Base-by-base conservation (phyloP, 2,797 vertebrate species). In the Poeciliopsis gracilis region DNA sequence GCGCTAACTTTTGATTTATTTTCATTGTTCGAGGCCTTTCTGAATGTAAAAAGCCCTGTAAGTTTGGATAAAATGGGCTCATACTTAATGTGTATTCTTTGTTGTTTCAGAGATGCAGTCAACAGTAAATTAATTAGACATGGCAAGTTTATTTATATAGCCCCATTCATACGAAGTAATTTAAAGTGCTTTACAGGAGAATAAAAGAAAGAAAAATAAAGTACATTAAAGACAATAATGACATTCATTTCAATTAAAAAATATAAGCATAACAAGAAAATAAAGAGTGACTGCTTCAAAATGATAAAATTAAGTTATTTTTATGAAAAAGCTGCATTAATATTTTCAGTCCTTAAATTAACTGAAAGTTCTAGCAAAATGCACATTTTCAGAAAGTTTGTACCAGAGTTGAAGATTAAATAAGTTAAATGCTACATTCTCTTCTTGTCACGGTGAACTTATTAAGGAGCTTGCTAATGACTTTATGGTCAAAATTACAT, bases 1-100 rank as follows among this genome's bases (percentile, higher is more conserved):
- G 82, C 85, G 87, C 43, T 5, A 45, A 25, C 87, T 86, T 92
- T 88, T 92, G 78, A 88, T 88, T 85, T 74, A 76, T 61, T 77
- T 86, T 57, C 70, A 84, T 86, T 88, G 85, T 72, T 67, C n/a
- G 3, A n/a, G 15, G 25, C 75, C 73, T 90, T 74, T 82, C 79
- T 79, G 75, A 83, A 77, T 79, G 53, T 75, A 47, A 84, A 88
- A 78, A 82, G 46, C 15, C n/a, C 55, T 92, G 87, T 83, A 53
- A 70, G 63, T 87, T 84, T 73, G 75, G 63, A 77, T 86, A 82
- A 88, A 87, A 67, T 67, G 38, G 78, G 63, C 77, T 59, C 77
- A 70, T 76, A 20, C 57, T 8, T 8, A 74, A 30, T 36, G 67
- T 41, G 11, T 53, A 81, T n/a, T 70, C 41, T 70, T 70, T 70